Evolutionary conservation across 2,888 invertebrate genomes (phyloP).

Genomic region (Melipona beecheii): DNA sequence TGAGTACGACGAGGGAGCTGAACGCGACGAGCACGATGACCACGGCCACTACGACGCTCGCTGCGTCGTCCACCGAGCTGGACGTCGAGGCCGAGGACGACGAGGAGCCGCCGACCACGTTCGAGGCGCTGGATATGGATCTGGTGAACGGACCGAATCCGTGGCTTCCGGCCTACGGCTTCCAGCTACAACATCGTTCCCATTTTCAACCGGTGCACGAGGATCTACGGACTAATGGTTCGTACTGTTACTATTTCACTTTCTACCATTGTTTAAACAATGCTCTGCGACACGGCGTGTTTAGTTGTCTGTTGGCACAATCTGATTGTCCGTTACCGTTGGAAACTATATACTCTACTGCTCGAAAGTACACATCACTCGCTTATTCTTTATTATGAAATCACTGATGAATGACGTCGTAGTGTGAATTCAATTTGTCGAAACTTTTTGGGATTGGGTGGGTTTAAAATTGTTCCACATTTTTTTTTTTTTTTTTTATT

Average conservation of each 20-base stretch:
- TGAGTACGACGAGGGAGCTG: slow-evolving; percentile 60
- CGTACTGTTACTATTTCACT: slow-evolving; percentile 67
- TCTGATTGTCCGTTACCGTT: no score
- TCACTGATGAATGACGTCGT: no score
- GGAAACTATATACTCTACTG: no score
- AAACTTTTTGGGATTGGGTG: no score
- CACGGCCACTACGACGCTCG: slow-evolving; percentile 53
- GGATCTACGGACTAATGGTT: slow-evolving; percentile 83
- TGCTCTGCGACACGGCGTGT: not conserved
- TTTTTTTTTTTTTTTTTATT: no score
- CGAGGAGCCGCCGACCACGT: slow-evolving; percentile 62
- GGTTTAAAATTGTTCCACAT: no score
- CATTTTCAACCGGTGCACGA: slow-evolving; percentile 82
- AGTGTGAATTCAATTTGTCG: no score
- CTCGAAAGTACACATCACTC: no score
- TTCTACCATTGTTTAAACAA: slow-evolving; percentile 38
- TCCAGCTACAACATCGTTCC: slow-evolving; percentile 87
- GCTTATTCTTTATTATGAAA: no score
- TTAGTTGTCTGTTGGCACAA: no score
- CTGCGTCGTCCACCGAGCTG: slow-evolving; percentile 59
- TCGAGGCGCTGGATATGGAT: slow-evolving; percentile 76
- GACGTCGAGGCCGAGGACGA: slow-evolving; percentile 62
- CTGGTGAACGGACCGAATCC: slow-evolving; percentile 88
- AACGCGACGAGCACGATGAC: slow-evolving; percentile 44
- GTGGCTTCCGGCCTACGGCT: slow-evolving; percentile 92